phyloP scores from a whole-genome alignment of 2,888 invertebrate genomes.

The Clunio marinus region DNA sequence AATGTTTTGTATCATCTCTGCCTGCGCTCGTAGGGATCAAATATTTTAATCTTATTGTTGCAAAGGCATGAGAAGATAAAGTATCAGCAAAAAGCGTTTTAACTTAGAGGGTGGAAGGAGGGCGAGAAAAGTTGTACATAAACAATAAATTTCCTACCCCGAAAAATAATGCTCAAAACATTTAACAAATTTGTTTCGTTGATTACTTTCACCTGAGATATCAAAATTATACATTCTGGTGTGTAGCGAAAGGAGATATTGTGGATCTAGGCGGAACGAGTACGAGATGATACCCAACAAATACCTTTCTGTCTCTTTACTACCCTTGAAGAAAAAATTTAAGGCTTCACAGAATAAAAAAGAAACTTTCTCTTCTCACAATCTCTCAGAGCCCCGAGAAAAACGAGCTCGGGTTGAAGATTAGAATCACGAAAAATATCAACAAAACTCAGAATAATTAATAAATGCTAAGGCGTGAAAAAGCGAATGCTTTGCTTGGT shows the following conservation, averaged over 20 bases:
- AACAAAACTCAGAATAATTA: constrained; percentile 36
- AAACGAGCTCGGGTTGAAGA: constrained; percentile 23
- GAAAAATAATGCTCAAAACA: constrained; percentile 29
- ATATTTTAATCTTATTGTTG: constrained; percentile 36
- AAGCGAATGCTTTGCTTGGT: constrained; percentile 18
- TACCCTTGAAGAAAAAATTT: not conserved
- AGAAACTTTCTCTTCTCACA: not conserved
- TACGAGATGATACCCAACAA: not conserved
- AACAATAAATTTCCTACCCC: constrained; percentile 35
- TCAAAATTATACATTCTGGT: constrained; percentile 24
- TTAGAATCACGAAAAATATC: constrained; percentile 35
- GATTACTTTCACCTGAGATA: constrained; percentile 39
- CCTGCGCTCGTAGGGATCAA: constrained; percentile 24
- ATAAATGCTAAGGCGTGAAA: constrained; percentile 37
- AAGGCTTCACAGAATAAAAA: not conserved
- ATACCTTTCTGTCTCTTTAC: no score
- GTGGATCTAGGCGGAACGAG: not conserved
- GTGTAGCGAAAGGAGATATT: not conserved
- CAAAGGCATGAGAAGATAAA: constrained; percentile 14
- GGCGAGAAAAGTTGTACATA: constrained; percentile 14
- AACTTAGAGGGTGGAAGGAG: not conserved
- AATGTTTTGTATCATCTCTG: not conserved
- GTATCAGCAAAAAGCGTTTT: not conserved
- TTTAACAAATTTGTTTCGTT: constrained; percentile 35
- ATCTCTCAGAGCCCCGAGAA: no score